phyloP scores from a whole-genome alignment of 2,113 vertebrate species.

The Nibea coibor region DNA sequence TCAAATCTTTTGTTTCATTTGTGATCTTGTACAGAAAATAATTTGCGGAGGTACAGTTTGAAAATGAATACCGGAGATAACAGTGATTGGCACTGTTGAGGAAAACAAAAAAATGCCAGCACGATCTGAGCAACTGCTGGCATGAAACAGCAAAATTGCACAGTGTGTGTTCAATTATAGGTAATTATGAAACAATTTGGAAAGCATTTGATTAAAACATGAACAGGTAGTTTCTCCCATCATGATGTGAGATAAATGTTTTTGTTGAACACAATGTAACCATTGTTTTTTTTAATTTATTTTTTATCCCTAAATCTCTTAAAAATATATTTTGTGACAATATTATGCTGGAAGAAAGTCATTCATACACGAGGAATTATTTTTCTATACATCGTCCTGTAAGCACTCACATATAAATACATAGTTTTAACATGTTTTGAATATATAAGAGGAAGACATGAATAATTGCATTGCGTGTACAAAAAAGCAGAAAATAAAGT shows the following conservation, averaged over 20 bases:
- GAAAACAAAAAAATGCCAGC: slow-evolving; percentile 60
- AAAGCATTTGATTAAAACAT: slow-evolving; percentile 74
- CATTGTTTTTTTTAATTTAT: neutral
- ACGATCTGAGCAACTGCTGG: slow-evolving; percentile 63
- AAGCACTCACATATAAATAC: neutral
- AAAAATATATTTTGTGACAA: slow-evolving; percentile 23
- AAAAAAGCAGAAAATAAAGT: slow-evolving; percentile 14
- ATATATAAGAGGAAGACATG: neutral
- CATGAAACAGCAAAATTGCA: slow-evolving; percentile 73
- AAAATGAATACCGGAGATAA: slow-evolving; percentile 25
- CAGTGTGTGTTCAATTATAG: slow-evolving; percentile 76
- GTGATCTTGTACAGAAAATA: slow-evolving; percentile 9
- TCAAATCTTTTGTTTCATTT: neutral
- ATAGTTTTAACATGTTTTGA: neutral
- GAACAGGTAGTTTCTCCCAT: slow-evolving; percentile 74
- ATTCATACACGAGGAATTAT: neutral
- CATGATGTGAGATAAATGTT: slow-evolving; percentile 62
- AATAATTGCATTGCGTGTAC: neutral
- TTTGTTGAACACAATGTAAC: slow-evolving; percentile 30
- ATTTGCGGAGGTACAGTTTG: slow-evolving; percentile 4
- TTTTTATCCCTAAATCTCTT: slow-evolving; percentile 20
- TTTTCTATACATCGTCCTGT: neutral
- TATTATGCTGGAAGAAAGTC: neutral
- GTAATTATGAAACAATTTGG: slow-evolving; percentile 82
- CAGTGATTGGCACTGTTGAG: slow-evolving; percentile 53